phyloP scores from a whole-genome alignment of 2,113 vertebrate species.

The Seriola dumerili region DNA sequence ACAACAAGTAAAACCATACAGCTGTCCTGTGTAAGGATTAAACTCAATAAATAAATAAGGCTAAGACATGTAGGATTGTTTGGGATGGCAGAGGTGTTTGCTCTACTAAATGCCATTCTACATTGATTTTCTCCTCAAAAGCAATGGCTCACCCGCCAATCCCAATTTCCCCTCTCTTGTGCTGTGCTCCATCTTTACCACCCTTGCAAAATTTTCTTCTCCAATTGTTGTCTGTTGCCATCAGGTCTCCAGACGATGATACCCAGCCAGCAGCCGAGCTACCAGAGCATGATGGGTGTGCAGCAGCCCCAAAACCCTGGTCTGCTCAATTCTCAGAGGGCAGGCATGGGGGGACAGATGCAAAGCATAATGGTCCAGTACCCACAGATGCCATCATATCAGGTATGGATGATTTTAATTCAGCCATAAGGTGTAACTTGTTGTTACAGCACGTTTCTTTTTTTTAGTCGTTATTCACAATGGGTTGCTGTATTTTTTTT shows the following conservation, averaged over 20 bases:
- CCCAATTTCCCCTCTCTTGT: not conserved
- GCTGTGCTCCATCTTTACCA: not conserved
- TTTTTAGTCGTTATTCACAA: no score
- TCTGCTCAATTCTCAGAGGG: slow-evolving; percentile 92
- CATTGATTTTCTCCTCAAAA: not conserved
- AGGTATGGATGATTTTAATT: slow-evolving; percentile 81
- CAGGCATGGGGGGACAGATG: slow-evolving; percentile 91
- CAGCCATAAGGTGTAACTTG: no score
- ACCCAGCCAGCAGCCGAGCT: slow-evolving; percentile 95
- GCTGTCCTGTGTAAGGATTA: no score
- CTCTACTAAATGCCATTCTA: no score
- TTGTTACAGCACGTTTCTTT: no score
- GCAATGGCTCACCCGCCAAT: not conserved
- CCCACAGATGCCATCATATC: slow-evolving; percentile 96
- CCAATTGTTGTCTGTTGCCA: slow-evolving; percentile 12
- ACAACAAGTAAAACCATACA: no score
- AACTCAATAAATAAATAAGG: no score
- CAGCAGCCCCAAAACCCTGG: slow-evolving; percentile 93
- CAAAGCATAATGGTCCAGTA: slow-evolving; percentile 99
- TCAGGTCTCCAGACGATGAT: slow-evolving; percentile 96
- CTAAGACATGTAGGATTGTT: no score
- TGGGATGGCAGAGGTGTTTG: no score
- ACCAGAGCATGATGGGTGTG: slow-evolving; percentile 95
- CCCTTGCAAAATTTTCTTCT: not conserved
- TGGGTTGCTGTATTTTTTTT: no score